Percentiles rank a stretch among this genome's conserved stretches.
Conservation (phyloP, 2,797 vertebrate genomes). For the Eidolon dupreanum region DNA sequence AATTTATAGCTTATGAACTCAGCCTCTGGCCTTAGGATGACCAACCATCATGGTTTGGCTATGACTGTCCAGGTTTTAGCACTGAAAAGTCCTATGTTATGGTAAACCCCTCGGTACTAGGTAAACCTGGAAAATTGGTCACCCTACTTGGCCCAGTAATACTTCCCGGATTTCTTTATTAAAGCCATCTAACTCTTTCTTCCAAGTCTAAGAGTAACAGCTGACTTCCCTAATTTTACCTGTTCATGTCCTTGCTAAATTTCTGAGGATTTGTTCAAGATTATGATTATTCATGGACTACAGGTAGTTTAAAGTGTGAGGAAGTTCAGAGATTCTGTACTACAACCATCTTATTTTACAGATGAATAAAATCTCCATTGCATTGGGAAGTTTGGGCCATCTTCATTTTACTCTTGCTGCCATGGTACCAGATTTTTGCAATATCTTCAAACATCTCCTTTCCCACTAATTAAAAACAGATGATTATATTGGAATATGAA, state of each 20-base stretch:
- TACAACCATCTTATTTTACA: constrained; percentile 48
- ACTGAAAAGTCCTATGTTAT: background rate
- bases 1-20: background rate
- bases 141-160: background rate
- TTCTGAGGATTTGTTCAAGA: constrained; percentile 17
- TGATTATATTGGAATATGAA: constrained; percentile 53
- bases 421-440: constrained; percentile 33
- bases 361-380: constrained; percentile 27
- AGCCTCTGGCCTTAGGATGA: background rate
- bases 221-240: constrained; percentile 5
- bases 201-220: background rate
- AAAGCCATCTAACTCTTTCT: background rate
- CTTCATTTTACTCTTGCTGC: background rate
- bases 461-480: constrained; percentile 69
- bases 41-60: background rate
- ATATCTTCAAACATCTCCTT: constrained; percentile 60
- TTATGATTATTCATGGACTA: background rate
- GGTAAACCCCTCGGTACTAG: background rate
- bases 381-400: background rate
- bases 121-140: background rate
- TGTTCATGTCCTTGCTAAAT: background rate
- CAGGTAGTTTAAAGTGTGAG: background rate
- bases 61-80: background rate
- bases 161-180: background rate
- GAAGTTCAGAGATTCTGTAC: background rate